Conservation (phyloP, 30 jellyfish, hydroid and myxozoan species). For the Aurelia aurita region DNA sequence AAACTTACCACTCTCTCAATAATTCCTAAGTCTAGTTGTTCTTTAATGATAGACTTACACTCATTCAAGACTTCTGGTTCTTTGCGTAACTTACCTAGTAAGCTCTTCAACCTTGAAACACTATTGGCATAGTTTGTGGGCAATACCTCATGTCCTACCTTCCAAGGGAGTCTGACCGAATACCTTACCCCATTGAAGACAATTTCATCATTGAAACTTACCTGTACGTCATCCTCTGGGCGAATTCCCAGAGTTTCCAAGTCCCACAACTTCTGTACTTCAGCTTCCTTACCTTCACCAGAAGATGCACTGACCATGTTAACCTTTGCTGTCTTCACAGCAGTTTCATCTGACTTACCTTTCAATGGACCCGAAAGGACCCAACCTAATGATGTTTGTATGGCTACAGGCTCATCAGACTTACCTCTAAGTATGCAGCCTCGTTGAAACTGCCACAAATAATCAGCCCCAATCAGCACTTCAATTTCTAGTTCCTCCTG, state of each 20-base stretch:
- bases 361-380: slow-evolving; percentile 32
- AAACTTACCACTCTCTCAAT: too few species aligned
- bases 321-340: slow-evolving; percentile 25
- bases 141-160: slow-evolving; percentile 13
- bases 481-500: slow-evolving; percentile 15
- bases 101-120: not conserved
- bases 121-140: not conserved
- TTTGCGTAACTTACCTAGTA: not conserved
- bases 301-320: slow-evolving; percentile 6
- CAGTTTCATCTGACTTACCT: slow-evolving; percentile 25
- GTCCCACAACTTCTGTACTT: slow-evolving; percentile 18
- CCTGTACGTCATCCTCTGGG: not conserved
- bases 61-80: slow-evolving; percentile 7
- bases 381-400: slow-evolving; percentile 16
- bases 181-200: not conserved
- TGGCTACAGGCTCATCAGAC: slow-evolving; percentile 55
- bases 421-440: slow-evolving; percentile 21
- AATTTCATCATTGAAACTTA: not conserved
- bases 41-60: slow-evolving; percentile 8
- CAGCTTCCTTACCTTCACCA: slow-evolving; percentile 34
- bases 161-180: slow-evolving; percentile 16
- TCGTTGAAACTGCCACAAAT: slow-evolving; percentile 22
- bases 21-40: too few species aligned
- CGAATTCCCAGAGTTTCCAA: not conserved
- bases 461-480: slow-evolving; percentile 41